Conservation (phyloP, 2,797 vertebrate species). For the Brotula barbata region DNA sequence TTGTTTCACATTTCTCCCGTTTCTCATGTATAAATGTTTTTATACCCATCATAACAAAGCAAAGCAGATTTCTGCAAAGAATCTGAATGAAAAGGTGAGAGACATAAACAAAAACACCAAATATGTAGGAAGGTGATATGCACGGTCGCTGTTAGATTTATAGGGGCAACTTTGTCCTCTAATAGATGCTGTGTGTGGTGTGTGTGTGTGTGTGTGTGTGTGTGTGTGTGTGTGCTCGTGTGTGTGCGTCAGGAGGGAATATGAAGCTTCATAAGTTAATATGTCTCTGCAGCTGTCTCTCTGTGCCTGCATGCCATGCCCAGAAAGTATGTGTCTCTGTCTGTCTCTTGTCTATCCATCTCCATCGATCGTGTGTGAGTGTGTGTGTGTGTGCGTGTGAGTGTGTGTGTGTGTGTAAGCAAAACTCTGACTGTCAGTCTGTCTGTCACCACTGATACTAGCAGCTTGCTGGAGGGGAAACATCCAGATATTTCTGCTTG, state of each 20-base stretch:
- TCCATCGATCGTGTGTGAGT: slow-evolving; percentile 38
- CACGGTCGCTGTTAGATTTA: not conserved
- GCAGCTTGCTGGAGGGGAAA: slow-evolving; percentile 76
- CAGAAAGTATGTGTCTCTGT: slow-evolving; percentile 46
- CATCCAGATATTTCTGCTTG: slow-evolving; percentile 79
- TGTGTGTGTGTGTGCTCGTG: slow-evolving; percentile 5
- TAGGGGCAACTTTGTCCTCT: not conserved
- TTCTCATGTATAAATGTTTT: not conserved
- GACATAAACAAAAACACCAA: not conserved
- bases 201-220: slow-evolving; percentile 3
- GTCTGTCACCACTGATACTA: slow-evolving; percentile 78
- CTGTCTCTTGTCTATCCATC: slow-evolving; percentile 42
- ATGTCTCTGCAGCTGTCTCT: slow-evolving; percentile 7
- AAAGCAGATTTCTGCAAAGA: not conserved
- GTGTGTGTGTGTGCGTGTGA: slow-evolving; percentile 1
- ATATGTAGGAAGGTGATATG: not conserved
- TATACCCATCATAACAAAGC: not conserved
- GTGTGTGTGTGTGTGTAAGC: slow-evolving; percentile 5
- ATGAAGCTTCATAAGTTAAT: not conserved
- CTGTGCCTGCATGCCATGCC: slow-evolving; percentile 17
- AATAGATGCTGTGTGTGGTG: not conserved
- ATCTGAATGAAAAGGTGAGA: not conserved
- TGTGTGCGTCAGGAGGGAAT: not conserved
- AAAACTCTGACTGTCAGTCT: slow-evolving; percentile 56
- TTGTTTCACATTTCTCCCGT: too few species aligned